Conservation (phyloP, 2,113 vertebrate species). For the Dipodomys merriami region DNA sequence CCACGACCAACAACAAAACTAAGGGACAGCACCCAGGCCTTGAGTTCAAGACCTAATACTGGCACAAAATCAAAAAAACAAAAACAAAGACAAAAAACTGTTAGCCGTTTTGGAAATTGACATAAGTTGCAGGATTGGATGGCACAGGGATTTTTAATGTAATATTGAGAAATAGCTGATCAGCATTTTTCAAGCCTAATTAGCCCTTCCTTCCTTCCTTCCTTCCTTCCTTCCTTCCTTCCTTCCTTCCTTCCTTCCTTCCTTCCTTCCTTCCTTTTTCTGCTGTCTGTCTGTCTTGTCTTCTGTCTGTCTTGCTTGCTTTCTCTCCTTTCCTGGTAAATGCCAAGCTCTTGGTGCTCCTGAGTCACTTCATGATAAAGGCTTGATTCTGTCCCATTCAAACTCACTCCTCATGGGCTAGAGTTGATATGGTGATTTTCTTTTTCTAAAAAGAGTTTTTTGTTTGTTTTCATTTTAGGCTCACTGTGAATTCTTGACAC, state of each 20-base stretch:
- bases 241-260: neutral
- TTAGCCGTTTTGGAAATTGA: neutral
- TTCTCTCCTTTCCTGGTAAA: constrained; percentile 20
- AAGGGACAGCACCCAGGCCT: no score
- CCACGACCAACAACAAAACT: no score
- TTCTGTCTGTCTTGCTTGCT: neutral
- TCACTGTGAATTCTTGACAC: neutral
- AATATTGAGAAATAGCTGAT: no score
- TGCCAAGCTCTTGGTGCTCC: neutral
- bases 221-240: no score
- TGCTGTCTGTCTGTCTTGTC: neutral
- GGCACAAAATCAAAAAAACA: no score
- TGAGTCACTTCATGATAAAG: neutral
- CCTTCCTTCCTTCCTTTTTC: neutral
- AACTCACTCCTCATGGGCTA: neutral
- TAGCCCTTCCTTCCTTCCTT: no score
- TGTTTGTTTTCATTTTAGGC: constrained; percentile 49
- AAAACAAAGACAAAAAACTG: neutral
- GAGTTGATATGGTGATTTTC: constrained; percentile 12
- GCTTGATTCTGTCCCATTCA: neutral
- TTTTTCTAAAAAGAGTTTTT: constrained; percentile 33
- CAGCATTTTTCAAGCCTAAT: no score
- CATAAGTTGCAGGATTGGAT: no score
- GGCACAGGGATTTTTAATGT: no score
- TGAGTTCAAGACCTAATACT: no score